These are phyloP conservation scores for Exephanes ischioxanthus DNA, from an alignment of 2,888 invertebrate species.

Conservation along the genomic window DNA sequence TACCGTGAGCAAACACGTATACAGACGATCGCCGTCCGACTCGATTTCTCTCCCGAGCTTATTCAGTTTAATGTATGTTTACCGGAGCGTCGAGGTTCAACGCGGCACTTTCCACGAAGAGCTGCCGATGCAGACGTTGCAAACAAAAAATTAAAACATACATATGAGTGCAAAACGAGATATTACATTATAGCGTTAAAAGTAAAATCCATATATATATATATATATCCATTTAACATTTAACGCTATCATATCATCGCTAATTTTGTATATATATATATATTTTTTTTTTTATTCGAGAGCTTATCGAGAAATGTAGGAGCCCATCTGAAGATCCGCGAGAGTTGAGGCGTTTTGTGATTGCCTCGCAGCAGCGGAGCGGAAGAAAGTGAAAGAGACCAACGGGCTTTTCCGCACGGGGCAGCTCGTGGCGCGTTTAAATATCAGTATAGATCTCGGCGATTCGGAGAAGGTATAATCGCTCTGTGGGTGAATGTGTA, in stretches of 20 bases:
- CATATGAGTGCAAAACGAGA: background rate
- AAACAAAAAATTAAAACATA: background rate
- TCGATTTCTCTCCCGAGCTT: conserved; percentile 33
- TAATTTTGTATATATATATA: background rate
- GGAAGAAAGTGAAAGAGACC: conserved; percentile 67
- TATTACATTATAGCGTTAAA: background rate
- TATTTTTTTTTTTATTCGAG: background rate
- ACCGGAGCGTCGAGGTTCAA: conserved; percentile 2
- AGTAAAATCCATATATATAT: background rate
- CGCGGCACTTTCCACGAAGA: conserved; percentile 3
- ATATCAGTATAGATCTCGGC: background rate
- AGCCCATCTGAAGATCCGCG: background rate
- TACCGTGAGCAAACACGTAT: background rate
- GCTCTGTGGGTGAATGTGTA: background rate
- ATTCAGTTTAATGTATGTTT: conserved; percentile 22
- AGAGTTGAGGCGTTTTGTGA: background rate
- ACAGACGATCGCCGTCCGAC: background rate
- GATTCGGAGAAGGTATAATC: conserved; percentile 3
- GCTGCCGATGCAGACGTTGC: background rate
- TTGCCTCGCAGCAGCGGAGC: conserved; percentile 47
- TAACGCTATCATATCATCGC: background rate
- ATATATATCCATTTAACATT: background rate
- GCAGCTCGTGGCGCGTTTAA: conserved; percentile 32
- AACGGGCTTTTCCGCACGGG: conserved; percentile 59
- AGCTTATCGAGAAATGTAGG: conserved; percentile 30